A percentile compares a stretch with the other conserved stretches of the same genome.
Evolutionary conservation across 2,888 invertebrate genomes (phyloP).

Genomic region (Sphaeridia pumilis): DNA sequence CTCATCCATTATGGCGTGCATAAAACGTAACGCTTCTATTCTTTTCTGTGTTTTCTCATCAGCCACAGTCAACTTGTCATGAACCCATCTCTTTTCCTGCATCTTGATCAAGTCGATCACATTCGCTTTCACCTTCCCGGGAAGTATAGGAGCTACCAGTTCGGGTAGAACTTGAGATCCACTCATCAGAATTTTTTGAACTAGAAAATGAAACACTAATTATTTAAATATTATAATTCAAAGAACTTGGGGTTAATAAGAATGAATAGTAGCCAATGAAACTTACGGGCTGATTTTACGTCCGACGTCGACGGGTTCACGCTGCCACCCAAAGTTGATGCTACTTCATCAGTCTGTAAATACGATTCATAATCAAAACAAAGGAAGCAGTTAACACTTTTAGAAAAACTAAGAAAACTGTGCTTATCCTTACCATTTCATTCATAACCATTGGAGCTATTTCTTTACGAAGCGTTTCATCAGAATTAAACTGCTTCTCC

Average conservation of each 20-base stretch:
- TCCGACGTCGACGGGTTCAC: not conserved
- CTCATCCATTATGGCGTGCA: constrained; percentile 97
- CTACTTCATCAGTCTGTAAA: no score
- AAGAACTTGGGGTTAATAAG: no score
- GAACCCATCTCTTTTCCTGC: constrained; percentile 8
- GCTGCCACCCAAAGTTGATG: not conserved
- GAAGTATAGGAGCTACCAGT: constrained; percentile 7
- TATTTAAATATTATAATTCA: no score
- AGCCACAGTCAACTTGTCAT: constrained; percentile 6
- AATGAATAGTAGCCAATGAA: no score
- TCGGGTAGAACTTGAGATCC: constrained; percentile 5
- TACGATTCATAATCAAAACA: no score
- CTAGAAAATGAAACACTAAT: not conserved
- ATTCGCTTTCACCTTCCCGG: constrained; percentile 3
- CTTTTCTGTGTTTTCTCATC: constrained; percentile 3
- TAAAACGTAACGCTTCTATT: constrained; percentile 73
- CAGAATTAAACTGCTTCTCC: constrained; percentile 72
- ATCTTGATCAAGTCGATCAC: constrained; percentile 8
- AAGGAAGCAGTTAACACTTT: no score
- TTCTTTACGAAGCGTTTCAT: constrained; percentile 66
- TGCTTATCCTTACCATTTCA: constrained; percentile 14
- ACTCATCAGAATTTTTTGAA: constrained; percentile 1
- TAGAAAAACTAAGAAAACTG: constrained; percentile 1
- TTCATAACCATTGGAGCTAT: constrained; percentile 40
- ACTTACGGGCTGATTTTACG: not conserved